Conservation (phyloP, 2,888 invertebrate species). For the Mythimna loreyi region DNA sequence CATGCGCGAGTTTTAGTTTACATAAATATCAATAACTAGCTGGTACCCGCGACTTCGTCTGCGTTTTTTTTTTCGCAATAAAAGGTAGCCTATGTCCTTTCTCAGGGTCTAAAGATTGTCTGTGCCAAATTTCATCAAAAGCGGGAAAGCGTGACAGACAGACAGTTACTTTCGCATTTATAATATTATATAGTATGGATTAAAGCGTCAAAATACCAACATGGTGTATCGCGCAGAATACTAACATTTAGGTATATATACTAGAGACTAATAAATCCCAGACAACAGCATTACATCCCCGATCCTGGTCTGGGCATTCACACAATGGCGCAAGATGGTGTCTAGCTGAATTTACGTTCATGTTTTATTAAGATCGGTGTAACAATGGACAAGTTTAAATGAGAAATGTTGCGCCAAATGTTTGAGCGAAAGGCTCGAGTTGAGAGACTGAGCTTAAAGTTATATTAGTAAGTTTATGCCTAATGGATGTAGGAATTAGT, state of each 20-base stretch:
- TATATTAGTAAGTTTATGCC: conserved; percentile 17
- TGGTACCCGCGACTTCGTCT: no score
- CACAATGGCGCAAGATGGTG: conserved; percentile 36
- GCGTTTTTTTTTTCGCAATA: no score
- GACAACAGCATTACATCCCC: conserved; percentile 12
- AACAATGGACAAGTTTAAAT: conserved; percentile 60
- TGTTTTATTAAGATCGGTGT: conserved; percentile 55
- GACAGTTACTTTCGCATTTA: no score
- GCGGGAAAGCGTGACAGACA: no score
- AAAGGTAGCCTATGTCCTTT: no score
- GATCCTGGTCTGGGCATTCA: conserved; percentile 11
- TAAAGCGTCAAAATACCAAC: conserved; percentile 16
- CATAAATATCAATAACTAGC: no score
- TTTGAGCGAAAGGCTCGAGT: conserved; percentile 1
- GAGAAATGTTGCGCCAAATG: conserved; percentile 52
- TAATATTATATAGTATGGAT: no score
- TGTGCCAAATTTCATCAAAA: no score
- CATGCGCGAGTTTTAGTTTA: no score
- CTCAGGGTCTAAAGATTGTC: no score
- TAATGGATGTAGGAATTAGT: conserved; percentile 11
- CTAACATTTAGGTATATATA: not conserved
- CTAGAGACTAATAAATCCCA: conserved; percentile 15
- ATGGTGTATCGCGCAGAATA: conserved; percentile 6
- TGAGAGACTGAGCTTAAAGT: conserved; percentile 36
- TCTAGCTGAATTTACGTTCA: conserved; percentile 44